Evolutionary conservation across 1,140 invertebrate species (phyloP), one percentile per base, ranked within the genome.

Genomic region (Drosophila chauvacae): DNA sequence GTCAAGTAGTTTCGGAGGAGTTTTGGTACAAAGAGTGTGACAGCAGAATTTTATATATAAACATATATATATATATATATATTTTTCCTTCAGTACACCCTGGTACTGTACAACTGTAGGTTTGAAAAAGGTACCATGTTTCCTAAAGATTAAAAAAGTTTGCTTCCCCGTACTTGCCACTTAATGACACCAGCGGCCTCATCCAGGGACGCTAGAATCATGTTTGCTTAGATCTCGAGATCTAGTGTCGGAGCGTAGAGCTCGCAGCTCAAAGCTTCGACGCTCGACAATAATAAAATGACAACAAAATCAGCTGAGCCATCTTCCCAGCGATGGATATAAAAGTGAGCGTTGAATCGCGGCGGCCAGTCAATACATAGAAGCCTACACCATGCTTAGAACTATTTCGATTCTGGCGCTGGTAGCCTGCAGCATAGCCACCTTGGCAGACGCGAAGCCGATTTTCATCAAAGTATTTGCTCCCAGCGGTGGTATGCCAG

Each of bases 391-490:
- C 57, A 87, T 66, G 80, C 47, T 77, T 57, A 87, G 80, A 83
- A 80, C 76, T 53, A 70, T 56, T 60, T 56, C 60, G 23, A 80
- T 87, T 60, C 70, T 74, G 66, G 77, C 48, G 28, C 57, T 87
- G 48, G 37, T 88, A 13, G 42, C 64, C 7, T 70, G 53, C 18
- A 73, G 71, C 50, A 57, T 60, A 28, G 47, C 69, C 23, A 30
- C 39, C 10, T 64, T 72, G 57, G 63, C 80, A 10, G 63, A 83
- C 5, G 71, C 71, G 0, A 88, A 84, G 42, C 83, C 83, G 18
- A 50, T 87, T 23, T 63, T 87, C 28, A 50, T 87, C 3, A 87
- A 87, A 60, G 64, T 88, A 26, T 77, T 87, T 18, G 64, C 80
- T 3, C 84, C 83, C 16, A 83, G 53, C 56, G 48, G 45, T 51